phyloP scores from a whole-genome alignment of 2,113 vertebrate genomes.

The Dissostichus mawsoni region DNA sequence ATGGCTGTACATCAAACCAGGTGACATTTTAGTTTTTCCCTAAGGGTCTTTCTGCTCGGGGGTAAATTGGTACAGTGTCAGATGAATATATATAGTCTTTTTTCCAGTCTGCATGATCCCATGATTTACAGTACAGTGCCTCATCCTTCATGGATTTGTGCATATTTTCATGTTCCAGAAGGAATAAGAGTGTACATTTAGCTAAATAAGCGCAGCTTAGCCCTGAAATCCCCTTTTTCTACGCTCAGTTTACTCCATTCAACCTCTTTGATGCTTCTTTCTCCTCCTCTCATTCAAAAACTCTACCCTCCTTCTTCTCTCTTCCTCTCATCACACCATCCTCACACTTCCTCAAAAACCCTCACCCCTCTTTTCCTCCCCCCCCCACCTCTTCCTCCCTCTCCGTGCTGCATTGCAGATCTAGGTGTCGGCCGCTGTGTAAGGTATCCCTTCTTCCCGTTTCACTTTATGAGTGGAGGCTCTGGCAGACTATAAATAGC shows the following conservation, averaged over 20 bases:
- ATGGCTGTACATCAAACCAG: slow-evolving; percentile 65
- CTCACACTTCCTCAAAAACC: slow-evolving; percentile 19
- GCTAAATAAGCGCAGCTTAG: slow-evolving; percentile 2
- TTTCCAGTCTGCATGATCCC: background rate
- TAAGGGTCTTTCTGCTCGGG: slow-evolving; percentile 30
- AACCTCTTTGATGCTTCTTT: slow-evolving; percentile 1
- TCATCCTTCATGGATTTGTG: slow-evolving; percentile 26
- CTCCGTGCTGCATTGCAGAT: slow-evolving; percentile 85
- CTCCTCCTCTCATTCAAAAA: slow-evolving; percentile 31
- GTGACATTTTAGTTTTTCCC: slow-evolving; percentile 55
- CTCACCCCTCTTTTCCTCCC: slow-evolving; percentile 15
- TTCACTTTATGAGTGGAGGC: slow-evolving; percentile 71
- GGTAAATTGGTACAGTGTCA: slow-evolving; percentile 55
- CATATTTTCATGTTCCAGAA: slow-evolving; percentile 12
- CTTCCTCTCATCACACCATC: slow-evolving; percentile 15
- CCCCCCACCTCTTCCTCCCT: slow-evolving; percentile 16
- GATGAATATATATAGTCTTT: slow-evolving; percentile 21
- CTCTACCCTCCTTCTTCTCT: slow-evolving; percentile 14
- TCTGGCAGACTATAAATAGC: slow-evolving; percentile 77
- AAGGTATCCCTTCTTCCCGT: slow-evolving; percentile 72
- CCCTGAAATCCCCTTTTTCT: background rate
- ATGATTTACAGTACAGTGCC: slow-evolving; percentile 31
- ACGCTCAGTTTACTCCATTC: background rate
- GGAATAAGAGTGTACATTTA: slow-evolving; percentile 15
- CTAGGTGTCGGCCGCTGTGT: slow-evolving; percentile 70